These are phyloP conservation scores for Trichonephila clavipes DNA, from an alignment of 1,140 invertebrate genomes.

Conservation along the genomic window DNA sequence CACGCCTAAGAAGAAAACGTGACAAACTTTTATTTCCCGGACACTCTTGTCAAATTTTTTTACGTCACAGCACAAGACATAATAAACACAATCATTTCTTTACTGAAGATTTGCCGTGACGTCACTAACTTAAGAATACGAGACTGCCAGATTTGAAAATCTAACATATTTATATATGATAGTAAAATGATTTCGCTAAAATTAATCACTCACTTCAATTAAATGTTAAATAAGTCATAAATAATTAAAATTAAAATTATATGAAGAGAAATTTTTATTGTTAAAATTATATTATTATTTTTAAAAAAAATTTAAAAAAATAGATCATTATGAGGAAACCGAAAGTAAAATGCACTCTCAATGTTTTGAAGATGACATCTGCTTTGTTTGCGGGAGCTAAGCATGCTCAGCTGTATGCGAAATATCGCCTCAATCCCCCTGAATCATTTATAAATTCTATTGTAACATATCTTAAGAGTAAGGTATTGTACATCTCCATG, in stretches of 20 bases:
- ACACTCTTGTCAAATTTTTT: not conserved
- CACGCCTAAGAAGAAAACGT: conserved; percentile 8
- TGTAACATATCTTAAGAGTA: conserved; percentile 28
- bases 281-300: not conserved
- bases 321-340: not conserved
- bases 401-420: conserved; percentile 56
- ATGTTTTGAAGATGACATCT: conserved; percentile 49
- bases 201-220: not conserved
- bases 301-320: not conserved
- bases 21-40: conserved; percentile 24
- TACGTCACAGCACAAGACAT: conserved; percentile 2
- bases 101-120: not conserved
- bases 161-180: not conserved
- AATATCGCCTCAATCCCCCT: conserved; percentile 56
- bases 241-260: not conserved
- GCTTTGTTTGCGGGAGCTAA: conserved; percentile 53
- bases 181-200: not conserved
- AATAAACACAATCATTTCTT: not conserved
- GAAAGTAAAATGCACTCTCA: not conserved
- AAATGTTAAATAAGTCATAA: not conserved
- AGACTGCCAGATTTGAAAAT: conserved; percentile 17
- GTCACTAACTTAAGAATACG: not conserved
- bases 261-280: no score
- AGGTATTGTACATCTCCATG: conserved; percentile 47
- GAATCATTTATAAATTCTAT: not conserved